Evolutionary conservation across 2,113 vertebrate genomes (phyloP).

Genomic region (Psophia crepitans): DNA sequence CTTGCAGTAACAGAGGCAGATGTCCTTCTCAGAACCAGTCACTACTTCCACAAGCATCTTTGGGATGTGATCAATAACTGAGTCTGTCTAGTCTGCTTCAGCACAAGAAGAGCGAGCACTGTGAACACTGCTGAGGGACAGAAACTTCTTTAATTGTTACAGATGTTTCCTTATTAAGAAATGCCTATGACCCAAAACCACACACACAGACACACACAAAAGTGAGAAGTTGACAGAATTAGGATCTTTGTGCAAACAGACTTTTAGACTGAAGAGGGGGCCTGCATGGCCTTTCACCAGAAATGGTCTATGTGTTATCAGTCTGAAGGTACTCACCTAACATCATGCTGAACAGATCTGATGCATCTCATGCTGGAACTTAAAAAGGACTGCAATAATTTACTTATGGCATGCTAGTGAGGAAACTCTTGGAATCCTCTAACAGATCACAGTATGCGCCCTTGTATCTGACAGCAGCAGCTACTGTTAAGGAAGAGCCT

Average conservation of each 20-base stretch:
- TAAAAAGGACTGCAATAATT: background rate
- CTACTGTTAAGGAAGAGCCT: background rate
- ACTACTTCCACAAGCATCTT: background rate
- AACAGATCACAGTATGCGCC: fast-evolving
- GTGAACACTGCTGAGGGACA: background rate
- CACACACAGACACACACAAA: too few relatives aligned
- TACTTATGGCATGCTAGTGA: background rate
- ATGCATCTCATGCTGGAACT: background rate
- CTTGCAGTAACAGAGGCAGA: background rate
- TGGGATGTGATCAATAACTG: background rate
- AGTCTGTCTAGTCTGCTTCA: background rate
- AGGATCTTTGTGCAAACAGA: background rate
- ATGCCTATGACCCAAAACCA: background rate
- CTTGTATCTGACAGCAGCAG: background rate
- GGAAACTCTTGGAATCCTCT: background rate
- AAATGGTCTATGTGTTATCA: background rate
- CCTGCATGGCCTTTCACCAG: background rate
- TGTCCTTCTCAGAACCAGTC: background rate
- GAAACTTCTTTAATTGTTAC: background rate
- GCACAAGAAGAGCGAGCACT: background rate
- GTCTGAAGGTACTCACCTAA: background rate
- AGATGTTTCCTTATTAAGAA: background rate
- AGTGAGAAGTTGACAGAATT: background rate
- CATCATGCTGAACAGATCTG: background rate
- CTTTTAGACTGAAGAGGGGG: background rate